phyloP scores from a whole-genome alignment of 2,888 invertebrate genomes.

The Exocentrus adspersus region DNA sequence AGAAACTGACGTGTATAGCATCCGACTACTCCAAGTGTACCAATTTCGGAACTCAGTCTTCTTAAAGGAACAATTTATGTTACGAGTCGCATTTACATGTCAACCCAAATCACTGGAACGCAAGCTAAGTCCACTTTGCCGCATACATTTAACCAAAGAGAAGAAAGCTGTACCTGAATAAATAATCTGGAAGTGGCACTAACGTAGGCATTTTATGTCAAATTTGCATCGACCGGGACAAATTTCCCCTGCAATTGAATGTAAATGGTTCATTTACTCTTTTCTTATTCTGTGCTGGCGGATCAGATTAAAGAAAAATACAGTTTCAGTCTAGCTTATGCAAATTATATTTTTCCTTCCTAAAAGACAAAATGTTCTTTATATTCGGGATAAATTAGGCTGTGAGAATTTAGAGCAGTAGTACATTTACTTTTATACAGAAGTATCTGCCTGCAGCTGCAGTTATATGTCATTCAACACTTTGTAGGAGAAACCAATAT shows the following conservation, averaged over 20 bases:
- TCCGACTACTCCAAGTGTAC: not conserved
- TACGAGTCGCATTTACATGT: slow-evolving; percentile 17
- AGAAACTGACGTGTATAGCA: too few species aligned
- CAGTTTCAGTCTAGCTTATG: not conserved
- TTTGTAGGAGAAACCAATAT: too few species aligned
- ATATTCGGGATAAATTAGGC: too few species aligned
- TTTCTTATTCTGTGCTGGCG: not conserved
- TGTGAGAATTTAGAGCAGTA: too few species aligned
- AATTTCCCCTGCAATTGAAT: slow-evolving; percentile 9
- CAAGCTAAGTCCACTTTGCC: slow-evolving; percentile 8
- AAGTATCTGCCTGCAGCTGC: too few species aligned
- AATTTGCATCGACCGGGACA: not conserved
- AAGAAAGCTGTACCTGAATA: slow-evolving; percentile 7
- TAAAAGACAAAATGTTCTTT: too few species aligned
- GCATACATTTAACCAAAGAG: not conserved
- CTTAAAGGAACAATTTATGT: slow-evolving; percentile 20
- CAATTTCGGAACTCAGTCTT: not conserved
- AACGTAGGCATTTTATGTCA: slow-evolving; percentile 14
- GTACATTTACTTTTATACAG: too few species aligned
- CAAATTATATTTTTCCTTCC: too few species aligned
- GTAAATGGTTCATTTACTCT: slow-evolving; percentile 10
- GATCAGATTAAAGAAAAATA: slow-evolving; percentile 5
- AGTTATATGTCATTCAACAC: too few species aligned
- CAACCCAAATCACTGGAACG: slow-evolving; percentile 13
- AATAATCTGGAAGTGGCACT: not conserved